These are phyloP conservation scores for Yasuhikotakia modesta DNA, from an alignment of 2,797 vertebrate species.

Conservation along the genomic window DNA sequence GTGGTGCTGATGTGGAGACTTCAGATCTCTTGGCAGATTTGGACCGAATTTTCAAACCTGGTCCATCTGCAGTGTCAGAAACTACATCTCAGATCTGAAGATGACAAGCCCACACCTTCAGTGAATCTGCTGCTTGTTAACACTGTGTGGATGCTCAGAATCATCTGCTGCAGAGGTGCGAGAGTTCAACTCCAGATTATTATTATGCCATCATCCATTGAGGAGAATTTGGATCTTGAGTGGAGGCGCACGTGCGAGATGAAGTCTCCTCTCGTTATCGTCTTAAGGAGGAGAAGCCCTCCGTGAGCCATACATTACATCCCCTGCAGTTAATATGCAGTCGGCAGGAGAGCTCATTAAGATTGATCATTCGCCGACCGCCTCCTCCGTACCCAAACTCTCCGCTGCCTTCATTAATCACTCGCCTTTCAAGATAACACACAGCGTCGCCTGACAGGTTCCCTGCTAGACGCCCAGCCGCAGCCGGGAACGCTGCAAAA, in stretches of 20 bases:
- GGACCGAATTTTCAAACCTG: neutral
- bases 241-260: conserved; percentile 59
- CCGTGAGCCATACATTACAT: conserved; percentile 69
- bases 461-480: conserved; percentile 61
- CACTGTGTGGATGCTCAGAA: conserved; percentile 21
- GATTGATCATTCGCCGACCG: conserved; percentile 76
- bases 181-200: conserved; percentile 55
- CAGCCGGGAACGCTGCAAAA: conserved; percentile 61
- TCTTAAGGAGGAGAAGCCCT: conserved; percentile 74
- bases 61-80: neutral
- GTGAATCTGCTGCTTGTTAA: conserved; percentile 20
- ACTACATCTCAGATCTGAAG: neutral
- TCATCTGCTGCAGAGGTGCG: neutral
- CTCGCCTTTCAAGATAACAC: conserved; percentile 74
- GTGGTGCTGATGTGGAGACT: too few relatives aligned
- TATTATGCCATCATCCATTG: conserved; percentile 64
- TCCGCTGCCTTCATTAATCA: conserved; percentile 77
- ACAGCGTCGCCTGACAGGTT: conserved; percentile 67
- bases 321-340: conserved; percentile 73
- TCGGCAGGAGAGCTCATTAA: conserved; percentile 80
- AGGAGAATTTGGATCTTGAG: conserved; percentile 64
- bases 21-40: neutral
- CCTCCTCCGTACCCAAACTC: conserved; percentile 68
- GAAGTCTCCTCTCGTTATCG: conserved; percentile 73
- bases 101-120: conserved; percentile 7